Evolutionary conservation across 2,797 vertebrate species (phyloP).

Genomic region (Tarsius wallacei): DNA sequence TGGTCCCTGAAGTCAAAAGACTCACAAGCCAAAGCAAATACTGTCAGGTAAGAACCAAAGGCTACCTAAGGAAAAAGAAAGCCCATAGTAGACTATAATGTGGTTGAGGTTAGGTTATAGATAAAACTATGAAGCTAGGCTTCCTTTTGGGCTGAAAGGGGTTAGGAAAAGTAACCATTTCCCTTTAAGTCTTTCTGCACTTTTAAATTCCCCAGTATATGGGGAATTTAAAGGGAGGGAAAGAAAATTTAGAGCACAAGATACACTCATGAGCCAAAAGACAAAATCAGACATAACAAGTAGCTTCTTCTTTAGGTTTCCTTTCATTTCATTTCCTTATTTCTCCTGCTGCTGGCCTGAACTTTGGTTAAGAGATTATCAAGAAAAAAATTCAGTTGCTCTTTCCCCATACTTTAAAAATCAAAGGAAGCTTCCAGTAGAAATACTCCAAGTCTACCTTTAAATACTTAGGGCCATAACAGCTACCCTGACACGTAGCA

Average conservation of each 20-base stretch:
- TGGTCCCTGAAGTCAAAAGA: neutral
- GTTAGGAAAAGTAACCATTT: neutral
- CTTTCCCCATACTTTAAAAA: neutral
- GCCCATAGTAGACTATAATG: neutral
- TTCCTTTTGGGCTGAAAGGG: neutral
- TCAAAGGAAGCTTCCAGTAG: neutral
- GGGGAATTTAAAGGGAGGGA: too few relatives aligned
- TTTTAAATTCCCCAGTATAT: neutral
- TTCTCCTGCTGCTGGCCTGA: neutral
- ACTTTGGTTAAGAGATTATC: neutral
- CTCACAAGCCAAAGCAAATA: neutral
- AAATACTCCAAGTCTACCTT: neutral
- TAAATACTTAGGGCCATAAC: neutral
- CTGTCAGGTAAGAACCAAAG: neutral
- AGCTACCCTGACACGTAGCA: neutral
- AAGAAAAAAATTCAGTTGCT: neutral
- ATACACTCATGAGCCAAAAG: neutral
- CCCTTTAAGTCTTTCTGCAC: neutral
- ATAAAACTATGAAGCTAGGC: neutral
- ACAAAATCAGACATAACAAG: slow-evolving; percentile 10
- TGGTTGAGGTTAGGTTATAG: too few relatives aligned
- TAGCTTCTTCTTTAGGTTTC: neutral
- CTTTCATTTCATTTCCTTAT: slow-evolving; percentile 32
- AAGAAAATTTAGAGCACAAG: neutral
- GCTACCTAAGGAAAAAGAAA: neutral